Percentiles rank a stretch among this genome's conserved stretches.
Conservation (phyloP, 2,888 invertebrate genomes). For the Tupiocoris notatus region DNA sequence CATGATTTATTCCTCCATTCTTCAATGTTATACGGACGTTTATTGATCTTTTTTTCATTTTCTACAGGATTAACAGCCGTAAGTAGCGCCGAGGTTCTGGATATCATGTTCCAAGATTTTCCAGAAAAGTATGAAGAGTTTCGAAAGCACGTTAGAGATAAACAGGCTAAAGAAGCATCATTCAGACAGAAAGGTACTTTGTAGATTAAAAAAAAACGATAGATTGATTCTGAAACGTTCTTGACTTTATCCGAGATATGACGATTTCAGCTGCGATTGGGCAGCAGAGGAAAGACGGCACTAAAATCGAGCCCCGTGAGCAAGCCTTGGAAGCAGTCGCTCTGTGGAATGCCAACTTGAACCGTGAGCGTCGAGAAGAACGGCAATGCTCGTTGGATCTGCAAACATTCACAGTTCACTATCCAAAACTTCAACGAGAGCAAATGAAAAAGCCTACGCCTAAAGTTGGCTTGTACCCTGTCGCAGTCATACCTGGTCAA, state of each 20-base stretch:
- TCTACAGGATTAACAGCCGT: constrained; percentile 84
- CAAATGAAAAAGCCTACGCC: constrained; percentile 58
- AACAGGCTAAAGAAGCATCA: constrained; percentile 68
- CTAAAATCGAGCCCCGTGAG: constrained; percentile 49
- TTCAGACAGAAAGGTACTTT: constrained; percentile 66
- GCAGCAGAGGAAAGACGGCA: constrained; percentile 38
- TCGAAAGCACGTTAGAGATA: constrained; percentile 68
- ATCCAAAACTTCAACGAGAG: constrained; percentile 60
- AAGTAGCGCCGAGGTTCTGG: constrained; percentile 86
- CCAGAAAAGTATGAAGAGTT: constrained; percentile 92
- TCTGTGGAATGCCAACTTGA: constrained; percentile 85
- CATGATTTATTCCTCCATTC: neutral
- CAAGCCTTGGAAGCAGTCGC: constrained; percentile 77
- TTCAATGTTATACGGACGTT: neutral
- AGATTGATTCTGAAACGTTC: no score
- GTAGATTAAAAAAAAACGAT: no score
- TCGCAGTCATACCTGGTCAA: constrained; percentile 94
- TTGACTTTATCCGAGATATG: no score
- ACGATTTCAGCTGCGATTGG: constrained; percentile 24
- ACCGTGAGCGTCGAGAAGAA: constrained; percentile 67
- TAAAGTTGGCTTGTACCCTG: constrained; percentile 75
- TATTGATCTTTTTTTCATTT: neutral
- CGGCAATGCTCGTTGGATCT: constrained; percentile 85
- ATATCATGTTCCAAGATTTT: constrained; percentile 94
- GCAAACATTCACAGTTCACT: constrained; percentile 84